A percentile compares a stretch with the other conserved stretches of the same genome.
phyloP scores from a whole-genome alignment of 1,140 invertebrate species.

The Eufriesea mexicana region DNA sequence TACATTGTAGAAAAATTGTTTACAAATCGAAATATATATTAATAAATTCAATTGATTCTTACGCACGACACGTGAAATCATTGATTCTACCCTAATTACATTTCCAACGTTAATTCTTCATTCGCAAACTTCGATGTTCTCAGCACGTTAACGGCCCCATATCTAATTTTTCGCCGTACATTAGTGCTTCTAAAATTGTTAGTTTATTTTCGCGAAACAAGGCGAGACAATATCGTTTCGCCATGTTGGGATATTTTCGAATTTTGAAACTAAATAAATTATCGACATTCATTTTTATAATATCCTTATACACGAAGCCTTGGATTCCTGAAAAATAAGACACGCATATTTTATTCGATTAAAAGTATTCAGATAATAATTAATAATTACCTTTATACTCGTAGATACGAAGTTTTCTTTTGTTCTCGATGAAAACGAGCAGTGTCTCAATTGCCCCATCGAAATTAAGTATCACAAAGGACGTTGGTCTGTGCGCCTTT shows the following conservation, averaged over 20 bases:
- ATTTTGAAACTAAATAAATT: slow-evolving; percentile 61
- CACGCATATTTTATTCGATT: background rate
- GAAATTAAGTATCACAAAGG: slow-evolving; percentile 68
- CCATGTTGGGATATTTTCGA: slow-evolving; percentile 54
- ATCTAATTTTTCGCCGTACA: slow-evolving; percentile 77
- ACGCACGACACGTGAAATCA: background rate
- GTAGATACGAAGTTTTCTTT: slow-evolving; percentile 64
- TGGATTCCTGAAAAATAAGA: slow-evolving; percentile 61
- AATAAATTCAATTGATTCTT: slow-evolving; percentile 6
- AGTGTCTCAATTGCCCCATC: slow-evolving; percentile 68
- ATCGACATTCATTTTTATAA: slow-evolving; percentile 63
- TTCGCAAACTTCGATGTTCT: slow-evolving; percentile 14
- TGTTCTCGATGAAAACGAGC: slow-evolving; percentile 70
- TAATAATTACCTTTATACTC: slow-evolving; percentile 69
- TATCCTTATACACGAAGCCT: slow-evolving; percentile 67
- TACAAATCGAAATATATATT: background rate
- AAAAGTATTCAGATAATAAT: background rate
- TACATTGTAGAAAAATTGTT: background rate
- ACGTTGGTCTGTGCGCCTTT: slow-evolving; percentile 57
- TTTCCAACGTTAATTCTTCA: background rate
- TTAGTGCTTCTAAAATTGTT: slow-evolving; percentile 78
- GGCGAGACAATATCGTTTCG: slow-evolving; percentile 62
- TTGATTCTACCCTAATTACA: background rate
- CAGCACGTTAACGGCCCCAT: slow-evolving; percentile 65
- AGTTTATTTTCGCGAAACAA: slow-evolving; percentile 68